A percentile compares a stretch with the other conserved stretches of the same genome.
Conservation (phyloP, 1,140 invertebrate species). For the Prorops nasuta region DNA sequence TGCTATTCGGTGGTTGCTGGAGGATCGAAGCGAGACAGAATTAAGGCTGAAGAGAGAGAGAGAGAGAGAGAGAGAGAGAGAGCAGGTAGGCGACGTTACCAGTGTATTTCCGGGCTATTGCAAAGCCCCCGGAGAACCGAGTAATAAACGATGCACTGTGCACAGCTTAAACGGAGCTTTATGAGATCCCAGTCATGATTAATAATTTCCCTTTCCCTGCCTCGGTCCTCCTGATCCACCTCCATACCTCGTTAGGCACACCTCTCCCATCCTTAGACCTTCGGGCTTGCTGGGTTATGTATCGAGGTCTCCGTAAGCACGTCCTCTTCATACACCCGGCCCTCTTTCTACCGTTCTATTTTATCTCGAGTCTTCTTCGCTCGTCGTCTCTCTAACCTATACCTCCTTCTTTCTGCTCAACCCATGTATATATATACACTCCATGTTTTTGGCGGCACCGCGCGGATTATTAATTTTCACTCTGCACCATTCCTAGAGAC, state of each 20-base stretch:
- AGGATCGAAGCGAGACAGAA: neutral
- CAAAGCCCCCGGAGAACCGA: slow-evolving; percentile 29
- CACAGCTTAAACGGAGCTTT: slow-evolving; percentile 48
- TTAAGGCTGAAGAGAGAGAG: neutral
- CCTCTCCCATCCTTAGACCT: slow-evolving; percentile 28
- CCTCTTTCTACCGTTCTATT: neutral
- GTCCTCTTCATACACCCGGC: no score
- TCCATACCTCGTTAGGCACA: slow-evolving; percentile 33
- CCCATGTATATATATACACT: no score
- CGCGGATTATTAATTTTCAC: slow-evolving; percentile 36
- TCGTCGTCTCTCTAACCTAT: slow-evolving; percentile 10
- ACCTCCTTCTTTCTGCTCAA: slow-evolving; percentile 14
- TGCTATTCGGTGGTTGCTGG: no score
- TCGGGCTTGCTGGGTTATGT: slow-evolving; percentile 19
- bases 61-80: neutral
- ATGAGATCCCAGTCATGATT: slow-evolving; percentile 53
- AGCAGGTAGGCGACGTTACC: slow-evolving; percentile 13
- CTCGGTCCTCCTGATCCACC: neutral
- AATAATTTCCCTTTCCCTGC: slow-evolving; percentile 42
- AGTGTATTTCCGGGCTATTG: slow-evolving; percentile 35
- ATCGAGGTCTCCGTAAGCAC: slow-evolving; percentile 18
- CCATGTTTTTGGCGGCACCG: slow-evolving; percentile 18
- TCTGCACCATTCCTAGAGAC: no score
- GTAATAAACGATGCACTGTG: slow-evolving; percentile 47
- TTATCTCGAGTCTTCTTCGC: slow-evolving; percentile 4